A percentile compares a stretch with the other conserved stretches of the same genome.
phyloP scores from a whole-genome alignment of 2,113 vertebrate species.

The Anhinga anhinga region DNA sequence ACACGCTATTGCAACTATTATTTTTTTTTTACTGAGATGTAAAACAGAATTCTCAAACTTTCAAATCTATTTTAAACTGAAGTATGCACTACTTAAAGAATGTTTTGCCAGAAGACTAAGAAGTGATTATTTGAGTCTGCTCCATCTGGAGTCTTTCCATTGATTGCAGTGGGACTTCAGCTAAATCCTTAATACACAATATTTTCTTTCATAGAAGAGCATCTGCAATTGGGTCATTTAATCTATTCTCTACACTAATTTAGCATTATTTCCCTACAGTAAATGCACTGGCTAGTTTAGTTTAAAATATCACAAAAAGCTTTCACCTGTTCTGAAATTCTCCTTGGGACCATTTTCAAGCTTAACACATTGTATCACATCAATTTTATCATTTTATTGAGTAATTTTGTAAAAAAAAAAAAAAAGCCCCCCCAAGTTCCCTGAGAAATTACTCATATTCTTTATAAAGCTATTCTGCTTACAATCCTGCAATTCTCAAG shows the following conservation, averaged over 20 bases:
- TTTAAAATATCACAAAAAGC: background rate
- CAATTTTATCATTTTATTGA: background rate
- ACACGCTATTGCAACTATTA: background rate
- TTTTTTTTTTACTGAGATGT: background rate
- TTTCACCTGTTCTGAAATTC: background rate
- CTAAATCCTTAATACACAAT: background rate
- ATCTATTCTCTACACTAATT: background rate
- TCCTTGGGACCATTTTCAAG: background rate
- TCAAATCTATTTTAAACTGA: background rate
- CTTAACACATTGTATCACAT: background rate
- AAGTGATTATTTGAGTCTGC: background rate
- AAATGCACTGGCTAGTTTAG: background rate
- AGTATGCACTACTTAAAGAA: background rate
- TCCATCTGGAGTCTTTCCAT: background rate
- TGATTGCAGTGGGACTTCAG: background rate
- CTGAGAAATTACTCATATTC: background rate
- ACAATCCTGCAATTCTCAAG: background rate
- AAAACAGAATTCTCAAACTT: background rate
- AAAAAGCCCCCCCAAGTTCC: fast-evolving
- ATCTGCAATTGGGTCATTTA: background rate
- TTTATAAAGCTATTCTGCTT: background rate
- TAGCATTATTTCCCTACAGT: background rate
- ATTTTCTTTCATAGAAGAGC: background rate
- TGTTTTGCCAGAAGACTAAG: background rate
- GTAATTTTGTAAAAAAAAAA: background rate